Evolutionary conservation across 2,888 invertebrate genomes (phyloP).

Genomic region (Monopis laevigella): DNA sequence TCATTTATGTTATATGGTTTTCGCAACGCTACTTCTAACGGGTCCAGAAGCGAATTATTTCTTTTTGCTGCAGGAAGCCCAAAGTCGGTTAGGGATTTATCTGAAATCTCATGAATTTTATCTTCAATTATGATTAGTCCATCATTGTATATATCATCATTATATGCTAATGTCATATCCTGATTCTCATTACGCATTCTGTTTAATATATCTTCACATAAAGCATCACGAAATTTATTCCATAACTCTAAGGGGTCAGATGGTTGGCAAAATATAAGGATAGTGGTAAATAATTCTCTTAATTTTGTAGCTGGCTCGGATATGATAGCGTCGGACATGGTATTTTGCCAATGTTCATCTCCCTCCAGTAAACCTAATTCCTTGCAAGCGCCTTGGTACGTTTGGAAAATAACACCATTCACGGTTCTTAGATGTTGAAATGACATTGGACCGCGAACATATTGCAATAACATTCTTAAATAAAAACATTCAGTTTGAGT

Average conservation of each 20-base stretch:
- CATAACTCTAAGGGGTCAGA: constrained; percentile 13
- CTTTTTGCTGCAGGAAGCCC: constrained; percentile 9
- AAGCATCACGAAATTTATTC: constrained; percentile 14
- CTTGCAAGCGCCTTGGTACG: constrained; percentile 18
- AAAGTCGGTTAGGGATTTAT: constrained; percentile 12
- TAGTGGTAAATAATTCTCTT: constrained; percentile 16
- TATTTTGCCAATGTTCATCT: constrained; percentile 16
- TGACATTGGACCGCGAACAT: constrained; percentile 20
- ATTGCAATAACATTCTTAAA: constrained; percentile 13
- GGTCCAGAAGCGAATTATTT: neutral
- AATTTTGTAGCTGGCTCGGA: constrained; percentile 15
- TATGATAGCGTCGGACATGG: constrained; percentile 14
- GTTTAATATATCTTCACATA: constrained; percentile 16
- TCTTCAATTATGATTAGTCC: constrained; percentile 11
- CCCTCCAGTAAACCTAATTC: constrained; percentile 18
- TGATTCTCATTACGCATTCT: constrained; percentile 7
- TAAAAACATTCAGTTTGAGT: constrained; percentile 16
- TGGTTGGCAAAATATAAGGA: constrained; percentile 14
- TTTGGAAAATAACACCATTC: constrained; percentile 18
- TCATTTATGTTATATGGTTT: no score
- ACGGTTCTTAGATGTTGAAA: constrained; percentile 20
- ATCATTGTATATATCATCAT: constrained; percentile 1
- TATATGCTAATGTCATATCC: neutral
- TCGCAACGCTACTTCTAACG: constrained; percentile 1
- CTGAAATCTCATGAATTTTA: constrained; percentile 7